A percentile compares a stretch with the other conserved stretches of the same genome.
phyloP scores from a whole-genome alignment of 2,113 vertebrate species.

The Emberiza fucata region DNA sequence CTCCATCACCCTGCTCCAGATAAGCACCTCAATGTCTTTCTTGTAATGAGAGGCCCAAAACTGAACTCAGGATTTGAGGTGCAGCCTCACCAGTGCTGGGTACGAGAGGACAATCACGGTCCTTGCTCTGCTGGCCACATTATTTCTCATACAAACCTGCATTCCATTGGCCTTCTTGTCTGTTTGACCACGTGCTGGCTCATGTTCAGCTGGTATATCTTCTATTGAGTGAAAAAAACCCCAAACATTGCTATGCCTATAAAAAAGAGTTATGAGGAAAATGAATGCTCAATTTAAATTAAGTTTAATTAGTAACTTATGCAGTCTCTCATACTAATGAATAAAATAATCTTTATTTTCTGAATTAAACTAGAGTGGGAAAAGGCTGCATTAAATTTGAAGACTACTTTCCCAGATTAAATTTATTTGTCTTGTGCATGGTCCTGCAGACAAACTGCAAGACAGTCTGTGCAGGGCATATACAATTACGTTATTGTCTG shows the following conservation, averaged over 20 bases:
- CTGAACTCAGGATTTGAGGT: not conserved
- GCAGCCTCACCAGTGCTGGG: fast-evolving
- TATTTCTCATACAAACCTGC: not conserved
- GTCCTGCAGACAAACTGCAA: not conserved
- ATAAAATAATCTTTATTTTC: not conserved
- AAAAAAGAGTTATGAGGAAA: not conserved
- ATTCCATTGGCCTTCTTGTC: not conserved
- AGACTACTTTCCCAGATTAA: not conserved
- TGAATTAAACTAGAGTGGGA: not conserved
- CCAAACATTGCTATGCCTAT: not conserved
- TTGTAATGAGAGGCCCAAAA: not conserved
- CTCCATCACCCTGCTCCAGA: not conserved
- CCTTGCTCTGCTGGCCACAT: not conserved
- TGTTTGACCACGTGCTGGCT: not conserved
- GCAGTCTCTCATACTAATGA: not conserved
- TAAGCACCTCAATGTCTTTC: not conserved
- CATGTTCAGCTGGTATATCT: not conserved
- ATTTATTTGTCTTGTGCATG: not conserved
- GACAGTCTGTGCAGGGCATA: not conserved
- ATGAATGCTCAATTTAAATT: not conserved
- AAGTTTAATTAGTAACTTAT: not conserved
- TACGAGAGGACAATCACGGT: fast-evolving
- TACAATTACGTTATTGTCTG: not conserved
- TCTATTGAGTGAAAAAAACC: not conserved
- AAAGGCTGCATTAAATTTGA: not conserved